Percentiles rank a stretch among this genome's conserved stretches.
Evolutionary conservation across 2,888 invertebrate species (phyloP).

Genomic region (Macrophya alboannulata): DNA sequence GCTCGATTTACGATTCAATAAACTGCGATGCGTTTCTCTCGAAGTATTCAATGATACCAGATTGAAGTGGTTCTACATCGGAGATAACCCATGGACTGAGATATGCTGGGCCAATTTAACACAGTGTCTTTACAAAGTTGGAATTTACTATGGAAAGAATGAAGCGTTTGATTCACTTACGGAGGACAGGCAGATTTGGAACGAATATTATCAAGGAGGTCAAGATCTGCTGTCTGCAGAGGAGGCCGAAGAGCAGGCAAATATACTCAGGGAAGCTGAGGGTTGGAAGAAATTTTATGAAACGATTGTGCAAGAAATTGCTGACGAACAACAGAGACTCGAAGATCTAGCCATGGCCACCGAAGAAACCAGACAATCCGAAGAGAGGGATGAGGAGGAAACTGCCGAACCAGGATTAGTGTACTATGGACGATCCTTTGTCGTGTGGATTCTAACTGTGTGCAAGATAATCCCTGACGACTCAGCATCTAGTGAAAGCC

Average conservation of each 20-base stretch:
- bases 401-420: constrained; percentile 13
- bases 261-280: constrained; percentile 45
- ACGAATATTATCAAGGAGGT: constrained; percentile 1
- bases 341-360: constrained; percentile 35
- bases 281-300: constrained; percentile 51
- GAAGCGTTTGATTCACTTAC: constrained; percentile 39
- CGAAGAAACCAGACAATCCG: neutral
- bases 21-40: constrained; percentile 34
- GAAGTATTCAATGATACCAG: constrained; percentile 23
- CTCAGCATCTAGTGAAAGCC: neutral
- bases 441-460: constrained; percentile 47
- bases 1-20: constrained; percentile 45
- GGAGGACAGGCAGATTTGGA: constrained; percentile 46
- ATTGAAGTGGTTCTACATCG: constrained; percentile 53
- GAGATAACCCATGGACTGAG: constrained; percentile 43
- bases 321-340: constrained; percentile 43
- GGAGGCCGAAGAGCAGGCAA: constrained; percentile 39
- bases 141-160: constrained; percentile 50
- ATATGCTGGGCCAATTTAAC: constrained; percentile 42
- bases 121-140: constrained; percentile 27
- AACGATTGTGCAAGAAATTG: constrained; percentile 24
- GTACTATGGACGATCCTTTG: constrained; percentile 32
- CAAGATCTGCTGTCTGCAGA: constrained; percentile 26
- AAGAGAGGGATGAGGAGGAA: neutral
- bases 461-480: constrained; percentile 32